Evolutionary conservation across 2,888 invertebrate genomes (phyloP).

Genomic region (Orthonevra nobilis): DNA sequence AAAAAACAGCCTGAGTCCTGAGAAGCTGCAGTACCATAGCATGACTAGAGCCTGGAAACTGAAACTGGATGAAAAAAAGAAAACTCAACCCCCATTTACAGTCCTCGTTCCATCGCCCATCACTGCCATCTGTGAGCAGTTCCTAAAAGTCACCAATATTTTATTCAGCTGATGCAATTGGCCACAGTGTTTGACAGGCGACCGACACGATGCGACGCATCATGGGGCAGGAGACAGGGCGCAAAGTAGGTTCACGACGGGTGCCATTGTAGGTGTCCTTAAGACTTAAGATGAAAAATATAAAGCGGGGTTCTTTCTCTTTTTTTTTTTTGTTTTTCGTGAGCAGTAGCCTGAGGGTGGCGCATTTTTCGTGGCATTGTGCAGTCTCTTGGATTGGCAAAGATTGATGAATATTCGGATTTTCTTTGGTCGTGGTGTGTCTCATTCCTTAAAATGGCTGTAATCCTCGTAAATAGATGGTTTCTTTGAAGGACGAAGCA

Average conservation of each 20-base stretch:
- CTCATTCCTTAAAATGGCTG: conserved; percentile 64
- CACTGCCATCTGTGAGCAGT: conserved; percentile 43
- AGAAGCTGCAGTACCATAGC: no score
- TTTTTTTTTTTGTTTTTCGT: neutral
- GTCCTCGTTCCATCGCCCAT: conserved; percentile 2
- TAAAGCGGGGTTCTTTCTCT: conserved; percentile 8
- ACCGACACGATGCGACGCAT: no score
- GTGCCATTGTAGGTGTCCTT: conserved; percentile 35
- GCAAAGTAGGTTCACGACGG: conserved; percentile 40
- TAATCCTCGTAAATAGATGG: conserved; percentile 69
- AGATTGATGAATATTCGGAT: conserved; percentile 69
- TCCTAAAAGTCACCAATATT: conserved; percentile 68
- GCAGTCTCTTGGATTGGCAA: conserved; percentile 60
- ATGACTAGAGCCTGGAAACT: conserved; percentile 10
- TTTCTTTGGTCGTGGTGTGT: conserved; percentile 59
- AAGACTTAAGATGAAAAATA: conserved; percentile 34
- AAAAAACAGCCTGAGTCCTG: conserved; percentile 26
- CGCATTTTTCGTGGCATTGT: conserved; percentile 42
- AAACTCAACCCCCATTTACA: conserved; percentile 38
- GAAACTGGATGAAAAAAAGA: conserved; percentile 23
- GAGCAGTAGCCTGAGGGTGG: conserved; percentile 8
- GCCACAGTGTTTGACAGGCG: conserved; percentile 65
- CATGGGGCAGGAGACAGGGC: conserved; percentile 18
- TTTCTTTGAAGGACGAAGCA: conserved; percentile 51
- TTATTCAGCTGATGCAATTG: conserved; percentile 69